Evolutionary conservation across 1,140 invertebrate species (phyloP), one percentile per base, ranked within the genome.

Genomic region (Lordiphosa stackelbergi): DNA sequence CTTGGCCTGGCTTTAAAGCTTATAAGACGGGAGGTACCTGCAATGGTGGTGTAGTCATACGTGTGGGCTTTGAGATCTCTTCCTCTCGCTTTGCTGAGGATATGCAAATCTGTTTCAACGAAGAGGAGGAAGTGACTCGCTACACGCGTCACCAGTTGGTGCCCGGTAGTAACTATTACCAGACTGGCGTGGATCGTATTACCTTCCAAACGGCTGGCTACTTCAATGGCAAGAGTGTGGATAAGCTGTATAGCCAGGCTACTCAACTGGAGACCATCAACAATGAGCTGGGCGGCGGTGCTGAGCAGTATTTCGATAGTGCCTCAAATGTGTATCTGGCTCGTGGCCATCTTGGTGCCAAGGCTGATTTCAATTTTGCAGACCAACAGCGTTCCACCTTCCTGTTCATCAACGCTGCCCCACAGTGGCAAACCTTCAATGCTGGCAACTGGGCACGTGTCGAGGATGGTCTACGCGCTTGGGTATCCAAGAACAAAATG

Each of bases 291-390:
- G 83, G 79, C n/a, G 74, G 68, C 1, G 68, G 70, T 59, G 75
- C 69, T 2, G 68, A 37, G 1, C 48, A 74, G 38, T 87, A 85
- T 36, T 86, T 88, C 19, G 58, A 87, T n/a, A 45, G 16, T 10
- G 36, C 38, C 12, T 5, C 45, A 3, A 65, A 84, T 53, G 59
- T 86, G 5, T 91, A 73, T 69, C 66, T 94, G 46, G 88, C 92
- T 0, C 88, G 91, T 35, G 93, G 93, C 16, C 93, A 94, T 68
- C 86, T 93, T n/a, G 88, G 90, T 0, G 92, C 93, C 22, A 92
- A 93, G 73, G 90, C 89, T 31, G 92, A 94, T 73, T 91, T 91
- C 43, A 87, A 93, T 2, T 92, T 90, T 60, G 91, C 89, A 0
- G 85, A 89, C 9, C 90, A 91, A 46, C 92, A 94, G 73, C 88